Base-by-base conservation (phyloP, 2,888 invertebrate genomes). In the Heteropelma amictum region DNA sequence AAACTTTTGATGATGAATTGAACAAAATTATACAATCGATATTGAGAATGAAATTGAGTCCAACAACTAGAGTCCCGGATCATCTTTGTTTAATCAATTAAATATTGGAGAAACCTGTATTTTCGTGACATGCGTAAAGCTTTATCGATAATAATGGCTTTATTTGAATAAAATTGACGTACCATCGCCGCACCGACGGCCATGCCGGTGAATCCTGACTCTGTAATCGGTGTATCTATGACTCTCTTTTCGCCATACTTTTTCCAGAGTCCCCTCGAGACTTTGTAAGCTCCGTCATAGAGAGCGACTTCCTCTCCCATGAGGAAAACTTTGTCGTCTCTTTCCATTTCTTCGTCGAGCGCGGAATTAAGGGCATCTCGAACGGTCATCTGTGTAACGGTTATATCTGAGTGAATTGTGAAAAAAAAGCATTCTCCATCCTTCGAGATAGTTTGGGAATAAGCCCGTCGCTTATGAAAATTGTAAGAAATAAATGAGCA, bases 281-380 rank as follows among this genome's bases (percentile, higher is more conserved):
- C 96, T 94, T 98, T 96, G 88, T 99, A 99, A 54, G 98, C 98
- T 77, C 99, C 99, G 88, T 99, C 98, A 86, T 98, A 99, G 90
- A 96, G 94, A n/a, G 98, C 99, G 0, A 99, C 99, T 91, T 99
- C 99, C 89, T 99, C 99, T 40, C 99, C 99, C 77, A 98, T 84
- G 42, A 98, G 87, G 88, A 98, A 98, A 0, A 98, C 97, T 73
- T 92, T 92, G 30, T 98, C 97, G 88, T 99, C 99, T 74, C 95
- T 92, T 83, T 95, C 94, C 93, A 99, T 95, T 91, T 99, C 99
- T 88, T 99, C 99, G 88, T 99, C 98, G 87, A 99, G 91, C 0
- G 99, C 99, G 72, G 94, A 92, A 90, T 99, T 99, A 64, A 99
- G 91, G 69, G 99, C 99, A 93, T 99, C 99, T 87, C 99, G 92